Evolutionary conservation across 2,113 vertebrate species (phyloP), one percentile per base, ranked within the genome.

Genomic region (Acrocephalus arundinaceus): DNA sequence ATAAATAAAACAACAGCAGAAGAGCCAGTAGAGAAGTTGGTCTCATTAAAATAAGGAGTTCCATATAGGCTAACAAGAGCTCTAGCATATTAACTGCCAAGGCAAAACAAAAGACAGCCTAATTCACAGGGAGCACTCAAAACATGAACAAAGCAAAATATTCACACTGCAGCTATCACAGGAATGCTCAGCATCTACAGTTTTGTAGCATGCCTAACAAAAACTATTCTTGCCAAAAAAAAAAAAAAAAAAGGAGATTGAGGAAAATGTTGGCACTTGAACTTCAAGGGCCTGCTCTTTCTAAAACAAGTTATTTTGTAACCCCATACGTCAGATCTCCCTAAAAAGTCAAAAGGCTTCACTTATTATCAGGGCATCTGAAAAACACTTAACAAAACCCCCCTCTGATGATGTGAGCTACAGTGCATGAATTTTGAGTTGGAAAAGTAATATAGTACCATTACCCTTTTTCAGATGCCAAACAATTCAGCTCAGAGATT

Each of bases 81-180:
- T 90, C 82, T 76, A 95, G 96, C 97, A 95, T 89, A 92, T 96
- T 96, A 97, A 93, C 96, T 97, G 97, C 97, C 97, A 98, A 92
- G 83, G 54, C 15, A 96, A 94, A 97, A 98, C 98, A 98, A 98
- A 98, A 97, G 97, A 65, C 86, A 93, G 96, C 96, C 96, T 94
- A 95, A 97, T 98, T 97, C 94, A 95, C 66, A 88, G 94, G 68
- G 93, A 94, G 90, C 33, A 74, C 95, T 84, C 82, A 51, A 87
- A 90, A 67, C 75, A 85, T 2, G 77, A 95, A 97, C 96, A 98
- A 97, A 98, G 95, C 49, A 95, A 96, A 97, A 97, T 84, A 97
- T 96, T 98, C 98, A 98, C 96, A 89, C 94, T 97, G 85, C 89
- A 95, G 90, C 94, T 90, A 96, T 97, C 90, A 62, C 61, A 98